These are phyloP conservation scores for Strigops habroptila DNA, from an alignment of 2,113 vertebrate genomes.

Conservation along the genomic window DNA sequence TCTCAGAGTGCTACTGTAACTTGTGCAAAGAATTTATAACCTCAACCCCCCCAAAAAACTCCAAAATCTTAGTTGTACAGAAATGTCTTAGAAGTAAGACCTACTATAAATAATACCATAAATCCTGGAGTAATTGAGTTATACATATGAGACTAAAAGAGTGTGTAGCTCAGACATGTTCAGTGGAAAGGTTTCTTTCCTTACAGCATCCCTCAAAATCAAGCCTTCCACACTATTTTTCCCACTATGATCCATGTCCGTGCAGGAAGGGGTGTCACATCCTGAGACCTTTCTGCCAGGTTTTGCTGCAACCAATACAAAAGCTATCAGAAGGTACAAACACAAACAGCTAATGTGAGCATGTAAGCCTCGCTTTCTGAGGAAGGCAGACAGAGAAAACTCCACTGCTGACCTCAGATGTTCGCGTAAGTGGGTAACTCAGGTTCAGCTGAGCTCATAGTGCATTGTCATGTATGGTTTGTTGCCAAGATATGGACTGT, in stretches of 20 bases:
- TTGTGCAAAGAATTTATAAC: not conserved
- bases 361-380: not conserved
- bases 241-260: fast-evolving
- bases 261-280: not conserved
- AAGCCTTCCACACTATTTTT: not conserved
- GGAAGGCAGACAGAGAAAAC: not conserved
- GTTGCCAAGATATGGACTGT: not conserved
- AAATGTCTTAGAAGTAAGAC: not conserved
- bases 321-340: not conserved
- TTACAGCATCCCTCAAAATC: not conserved
- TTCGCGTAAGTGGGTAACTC: not conserved
- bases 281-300: not conserved
- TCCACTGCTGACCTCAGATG: not conserved
- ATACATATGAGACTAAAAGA: not conserved
- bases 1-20: not conserved
- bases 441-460: not conserved
- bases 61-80: not conserved
- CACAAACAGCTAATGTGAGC: not conserved
- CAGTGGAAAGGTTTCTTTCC: not conserved
- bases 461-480: not conserved
- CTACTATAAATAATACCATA: not conserved
- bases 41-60: not conserved
- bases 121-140: not conserved
- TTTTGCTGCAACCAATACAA: not conserved
- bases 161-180: not conserved